phyloP scores from a whole-genome alignment of 1,140 invertebrate genomes.

The Tetramorium simillimum region DNA sequence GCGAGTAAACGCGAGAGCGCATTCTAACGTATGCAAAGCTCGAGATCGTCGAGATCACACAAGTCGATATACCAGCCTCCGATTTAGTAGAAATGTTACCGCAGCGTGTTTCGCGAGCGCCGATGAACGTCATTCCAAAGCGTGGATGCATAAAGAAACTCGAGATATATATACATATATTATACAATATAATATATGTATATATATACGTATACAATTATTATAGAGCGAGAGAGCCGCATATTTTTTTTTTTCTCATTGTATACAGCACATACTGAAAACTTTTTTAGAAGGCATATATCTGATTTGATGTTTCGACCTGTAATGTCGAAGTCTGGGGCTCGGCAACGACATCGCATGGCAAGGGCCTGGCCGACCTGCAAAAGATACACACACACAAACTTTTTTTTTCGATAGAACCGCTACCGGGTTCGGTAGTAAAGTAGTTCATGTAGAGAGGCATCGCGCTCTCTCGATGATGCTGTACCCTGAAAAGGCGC shows the following conservation, averaged over 20 bases:
- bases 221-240: slow-evolving; percentile 56
- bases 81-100: slow-evolving; percentile 49
- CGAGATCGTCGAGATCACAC: slow-evolving; percentile 49
- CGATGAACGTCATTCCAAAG: slow-evolving; percentile 71
- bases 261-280: slow-evolving; percentile 67
- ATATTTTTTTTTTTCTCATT: slow-evolving; percentile 50
- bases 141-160: slow-evolving; percentile 72
- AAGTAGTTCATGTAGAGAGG: slow-evolving; percentile 55
- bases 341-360: slow-evolving; percentile 85
- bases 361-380: slow-evolving; percentile 84
- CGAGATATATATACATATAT: slow-evolving; percentile 35
- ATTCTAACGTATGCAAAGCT: slow-evolving; percentile 34
- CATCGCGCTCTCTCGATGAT: slow-evolving; percentile 57
- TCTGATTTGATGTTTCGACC: slow-evolving; percentile 81
- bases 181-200: slow-evolving; percentile 26
- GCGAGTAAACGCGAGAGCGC: slow-evolving; percentile 10
- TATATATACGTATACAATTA: slow-evolving; percentile 41
- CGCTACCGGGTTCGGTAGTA: slow-evolving; percentile 4
- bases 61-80: slow-evolving; percentile 47
- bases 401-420: slow-evolving; percentile 26
- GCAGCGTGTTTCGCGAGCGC: slow-evolving; percentile 58
- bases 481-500: slow-evolving; percentile 45
- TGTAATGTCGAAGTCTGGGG: slow-evolving; percentile 85
- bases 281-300: slow-evolving; percentile 63
- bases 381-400: slow-evolving; percentile 82